Evolutionary conservation across 2,113 vertebrate species (phyloP), one percentile per base, ranked within the genome.

Genomic region (Hystrix brachyura): DNA sequence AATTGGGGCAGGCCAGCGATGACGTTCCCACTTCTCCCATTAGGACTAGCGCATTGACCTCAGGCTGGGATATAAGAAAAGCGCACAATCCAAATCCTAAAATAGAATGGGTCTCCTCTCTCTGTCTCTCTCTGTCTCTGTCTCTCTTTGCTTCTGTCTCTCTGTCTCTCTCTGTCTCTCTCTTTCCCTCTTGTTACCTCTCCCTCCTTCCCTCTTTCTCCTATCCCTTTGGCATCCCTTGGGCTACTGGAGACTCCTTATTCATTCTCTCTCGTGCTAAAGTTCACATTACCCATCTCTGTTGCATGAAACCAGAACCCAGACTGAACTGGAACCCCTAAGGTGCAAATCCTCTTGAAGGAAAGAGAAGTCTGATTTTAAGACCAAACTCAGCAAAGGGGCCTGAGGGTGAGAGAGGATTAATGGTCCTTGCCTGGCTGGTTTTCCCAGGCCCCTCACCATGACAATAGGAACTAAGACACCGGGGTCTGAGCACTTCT

Each of bases 261-360:
- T 85, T 72, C 65, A 11, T 46, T 34, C 57, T 3, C 17, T 48
- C 48, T 12, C 46, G 3, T 18, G 55, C 55, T 67, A 51, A 55
- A 23, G 10, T 57, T 62, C 38, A 17, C 15, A 2, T 62, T 7
- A 7, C 69, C 82, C 5, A 0, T 29, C 64, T 86, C 57, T 46
- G 6, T 25, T 59, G 19, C n/a, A 14, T 72, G 34, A 88, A 91
- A 79, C 27, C 67, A 65, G 86, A 94, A 62, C 34, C 29, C 53
- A 93, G 79, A 48, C 34, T 43, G 82, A 89, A 88, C 80, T 79
- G 60, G 83, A 78, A 71, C 34, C 43, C 29, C 29, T 34, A 60
- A 91, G 79, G 43, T 79, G 55, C 6, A 67, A 93, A 82, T 55
- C 19, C 23, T 57, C 21, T 80, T 74, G 25, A 89, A 95, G 72